Evolutionary conservation across 2,797 vertebrate species (phyloP).

Genomic region (Megaceryle alcyon): DNA sequence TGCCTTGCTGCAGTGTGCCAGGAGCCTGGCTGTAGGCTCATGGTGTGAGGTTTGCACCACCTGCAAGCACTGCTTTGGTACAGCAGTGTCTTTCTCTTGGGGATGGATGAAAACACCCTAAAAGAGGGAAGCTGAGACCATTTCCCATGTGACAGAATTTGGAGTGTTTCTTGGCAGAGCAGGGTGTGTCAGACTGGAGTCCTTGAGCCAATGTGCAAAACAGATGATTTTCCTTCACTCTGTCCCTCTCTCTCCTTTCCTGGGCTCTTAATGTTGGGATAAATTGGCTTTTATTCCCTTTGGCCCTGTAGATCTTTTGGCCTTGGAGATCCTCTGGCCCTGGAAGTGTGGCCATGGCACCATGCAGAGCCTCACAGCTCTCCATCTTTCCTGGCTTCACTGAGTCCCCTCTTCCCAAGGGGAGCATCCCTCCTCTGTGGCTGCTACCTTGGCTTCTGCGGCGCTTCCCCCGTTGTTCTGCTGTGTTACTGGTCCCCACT

Average conservation of each 20-base stretch:
- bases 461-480: background rate
- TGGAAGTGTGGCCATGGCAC: background rate
- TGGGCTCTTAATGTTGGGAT: background rate
- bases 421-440: background rate
- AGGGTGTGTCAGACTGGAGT: background rate
- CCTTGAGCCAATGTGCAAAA: background rate
- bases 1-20: background rate
- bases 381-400: background rate
- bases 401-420: background rate
- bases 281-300: background rate
- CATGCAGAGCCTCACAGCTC: background rate
- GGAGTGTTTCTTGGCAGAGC: background rate
- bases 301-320: background rate
- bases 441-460: background rate
- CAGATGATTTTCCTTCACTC: background rate
- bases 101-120: background rate
- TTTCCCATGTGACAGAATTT: background rate
- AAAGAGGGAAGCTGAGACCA: background rate
- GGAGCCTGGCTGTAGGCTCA: background rate
- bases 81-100: background rate
- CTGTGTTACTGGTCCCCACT: accelerated
- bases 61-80: background rate
- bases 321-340: background rate
- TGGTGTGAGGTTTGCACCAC: background rate
- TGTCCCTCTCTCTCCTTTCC: background rate